phyloP scores from a whole-genome alignment of 2,888 invertebrate genomes.

The Campoplex capitator region DNA sequence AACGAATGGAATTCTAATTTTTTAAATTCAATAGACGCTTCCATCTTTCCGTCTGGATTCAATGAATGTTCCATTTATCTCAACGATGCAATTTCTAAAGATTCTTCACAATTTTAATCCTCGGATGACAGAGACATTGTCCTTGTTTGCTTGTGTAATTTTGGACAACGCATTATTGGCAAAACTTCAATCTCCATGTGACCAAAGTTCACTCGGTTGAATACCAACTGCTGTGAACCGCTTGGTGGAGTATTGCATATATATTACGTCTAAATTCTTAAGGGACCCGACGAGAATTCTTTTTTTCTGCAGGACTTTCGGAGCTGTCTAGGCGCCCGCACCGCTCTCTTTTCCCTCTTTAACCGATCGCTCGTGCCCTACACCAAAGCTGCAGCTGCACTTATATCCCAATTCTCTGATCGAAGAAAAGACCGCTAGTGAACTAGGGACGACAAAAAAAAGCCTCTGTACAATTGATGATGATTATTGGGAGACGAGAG shows the following conservation, averaged over 20 bases:
- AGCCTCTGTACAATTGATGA: background rate
- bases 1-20: background rate
- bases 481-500: conserved; percentile 3
- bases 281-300: conserved; percentile 24
- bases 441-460: conserved; percentile 36
- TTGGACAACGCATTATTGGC: background rate
- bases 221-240: background rate
- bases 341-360: conserved; percentile 42
- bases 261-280: background rate
- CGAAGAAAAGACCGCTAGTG: conserved; percentile 31
- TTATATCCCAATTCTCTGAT: conserved; percentile 31
- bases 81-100: background rate
- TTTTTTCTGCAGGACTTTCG: conserved; percentile 29
- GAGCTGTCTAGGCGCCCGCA: conserved; percentile 35
- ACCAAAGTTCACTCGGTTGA: background rate
- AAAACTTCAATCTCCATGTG: background rate
- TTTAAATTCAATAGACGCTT: background rate
- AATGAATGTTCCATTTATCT: background rate
- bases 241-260: background rate
- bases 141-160: too few species aligned
- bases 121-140: background rate
- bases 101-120: background rate
- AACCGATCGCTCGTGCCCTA: conserved; percentile 35
- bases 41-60: background rate
- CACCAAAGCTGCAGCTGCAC: conserved; percentile 63